A percentile compares a stretch with the other conserved stretches of the same genome.
Evolutionary conservation across 37 sponge, comb jelly and placozoan genomes (phyloP).

Genomic region (Corticium candelabrum): DNA sequence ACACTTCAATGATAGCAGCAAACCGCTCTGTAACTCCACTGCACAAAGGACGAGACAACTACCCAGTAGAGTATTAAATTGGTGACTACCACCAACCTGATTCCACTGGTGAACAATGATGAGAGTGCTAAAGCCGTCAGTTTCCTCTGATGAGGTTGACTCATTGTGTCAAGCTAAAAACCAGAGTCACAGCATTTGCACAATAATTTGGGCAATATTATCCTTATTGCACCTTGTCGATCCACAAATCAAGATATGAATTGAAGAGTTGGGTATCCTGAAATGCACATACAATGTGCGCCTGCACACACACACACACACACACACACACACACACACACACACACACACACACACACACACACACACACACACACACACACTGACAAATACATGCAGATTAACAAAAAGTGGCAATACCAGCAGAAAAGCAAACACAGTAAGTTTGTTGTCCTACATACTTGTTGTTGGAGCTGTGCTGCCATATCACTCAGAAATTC

Average conservation of each 20-base stretch:
- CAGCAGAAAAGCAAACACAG: neutral
- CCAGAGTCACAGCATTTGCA: neutral
- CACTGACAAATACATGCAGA: neutral
- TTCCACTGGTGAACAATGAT: neutral
- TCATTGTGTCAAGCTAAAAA: slow-evolving; percentile 2
- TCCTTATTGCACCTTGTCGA: neutral
- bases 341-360: slow-evolving; percentile 2
- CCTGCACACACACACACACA: too few relatives aligned
- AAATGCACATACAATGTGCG: too few relatives aligned
- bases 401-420: neutral
- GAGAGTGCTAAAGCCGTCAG: neutral
- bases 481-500: neutral
- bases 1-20: neutral
- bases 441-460: neutral
- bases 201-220: neutral
- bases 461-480: neutral
- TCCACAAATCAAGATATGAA: neutral
- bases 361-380: slow-evolving; percentile 2
- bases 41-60: neutral
- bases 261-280: neutral
- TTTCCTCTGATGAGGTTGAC: neutral
- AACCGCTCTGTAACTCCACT: neutral
- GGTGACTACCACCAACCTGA: neutral
- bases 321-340: neutral
- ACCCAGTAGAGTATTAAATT: neutral